Evolutionary conservation across 2,797 vertebrate species (phyloP).

Genomic region (Enteromius anoplus): DNA sequence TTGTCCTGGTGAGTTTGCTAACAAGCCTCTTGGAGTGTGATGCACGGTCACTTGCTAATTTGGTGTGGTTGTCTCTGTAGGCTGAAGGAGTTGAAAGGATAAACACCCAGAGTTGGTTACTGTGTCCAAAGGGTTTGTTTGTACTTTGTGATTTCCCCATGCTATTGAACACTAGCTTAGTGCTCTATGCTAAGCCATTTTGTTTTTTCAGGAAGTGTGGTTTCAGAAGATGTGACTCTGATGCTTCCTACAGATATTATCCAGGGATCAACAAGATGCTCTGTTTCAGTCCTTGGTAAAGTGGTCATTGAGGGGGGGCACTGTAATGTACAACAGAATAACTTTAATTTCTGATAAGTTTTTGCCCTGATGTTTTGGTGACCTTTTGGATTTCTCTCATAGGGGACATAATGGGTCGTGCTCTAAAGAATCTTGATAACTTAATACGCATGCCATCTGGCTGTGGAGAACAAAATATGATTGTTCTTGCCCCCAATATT

Average conservation of each 20-base stretch:
- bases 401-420: constrained; percentile 81
- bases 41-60: background rate
- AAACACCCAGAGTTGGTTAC: constrained; percentile 66
- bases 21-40: background rate
- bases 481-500: constrained; percentile 78
- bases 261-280: constrained; percentile 66
- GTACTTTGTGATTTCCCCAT: background rate
- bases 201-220: constrained; percentile 54
- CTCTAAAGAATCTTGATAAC: constrained; percentile 76
- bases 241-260: constrained; percentile 67
- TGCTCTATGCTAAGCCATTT: background rate
- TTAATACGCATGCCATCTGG: constrained; percentile 79
- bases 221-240: constrained; percentile 60
- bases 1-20: constrained; percentile 65
- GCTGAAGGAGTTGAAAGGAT: constrained; percentile 70
- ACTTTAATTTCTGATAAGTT: background rate
- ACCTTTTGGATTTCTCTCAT: background rate
- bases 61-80: constrained; percentile 49
- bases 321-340: no score
- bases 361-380: background rate
- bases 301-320: no score
- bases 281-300: constrained; percentile 30
- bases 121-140: constrained; percentile 74
- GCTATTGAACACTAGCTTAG: background rate
- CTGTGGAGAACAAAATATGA: constrained; percentile 87